Conservation (phyloP, 2,888 invertebrate species). For the Ctenicera cuprea region DNA sequence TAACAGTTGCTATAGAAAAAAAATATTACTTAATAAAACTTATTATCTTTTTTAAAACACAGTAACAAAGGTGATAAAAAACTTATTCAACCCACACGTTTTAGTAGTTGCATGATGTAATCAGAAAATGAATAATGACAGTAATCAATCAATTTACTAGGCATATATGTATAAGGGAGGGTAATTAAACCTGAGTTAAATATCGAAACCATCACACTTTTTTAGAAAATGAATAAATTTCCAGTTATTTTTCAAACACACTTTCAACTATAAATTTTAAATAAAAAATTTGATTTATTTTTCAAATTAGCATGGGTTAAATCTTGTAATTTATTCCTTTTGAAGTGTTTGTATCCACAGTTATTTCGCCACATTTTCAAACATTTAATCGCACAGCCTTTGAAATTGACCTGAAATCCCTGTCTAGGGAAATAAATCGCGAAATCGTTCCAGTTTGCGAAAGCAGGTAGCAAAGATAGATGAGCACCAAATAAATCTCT, state of each 20-base stretch:
- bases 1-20: no score
- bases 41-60: no score
- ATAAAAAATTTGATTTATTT: no score
- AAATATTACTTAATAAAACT: no score
- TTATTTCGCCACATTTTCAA: background rate
- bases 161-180: background rate
- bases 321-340: no score
- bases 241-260: no score
- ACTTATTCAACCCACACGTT: background rate
- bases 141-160: background rate
- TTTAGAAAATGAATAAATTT: no score
- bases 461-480: constrained; percentile 26
- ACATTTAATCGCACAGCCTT: constrained; percentile 4
- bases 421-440: constrained; percentile 9
- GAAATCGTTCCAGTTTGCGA: constrained; percentile 6
- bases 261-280: no score
- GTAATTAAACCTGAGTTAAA: no score
- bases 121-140: background rate
- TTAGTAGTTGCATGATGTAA: background rate
- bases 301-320: no score
- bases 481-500: constrained; percentile 13
- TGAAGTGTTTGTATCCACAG: background rate
- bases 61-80: no score
- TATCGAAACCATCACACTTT: no score
- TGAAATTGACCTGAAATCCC: background rate